Base-by-base conservation (phyloP, 30 jellyfish, hydroid and myxozoan species). In the Hydractinia echinata region DNA sequence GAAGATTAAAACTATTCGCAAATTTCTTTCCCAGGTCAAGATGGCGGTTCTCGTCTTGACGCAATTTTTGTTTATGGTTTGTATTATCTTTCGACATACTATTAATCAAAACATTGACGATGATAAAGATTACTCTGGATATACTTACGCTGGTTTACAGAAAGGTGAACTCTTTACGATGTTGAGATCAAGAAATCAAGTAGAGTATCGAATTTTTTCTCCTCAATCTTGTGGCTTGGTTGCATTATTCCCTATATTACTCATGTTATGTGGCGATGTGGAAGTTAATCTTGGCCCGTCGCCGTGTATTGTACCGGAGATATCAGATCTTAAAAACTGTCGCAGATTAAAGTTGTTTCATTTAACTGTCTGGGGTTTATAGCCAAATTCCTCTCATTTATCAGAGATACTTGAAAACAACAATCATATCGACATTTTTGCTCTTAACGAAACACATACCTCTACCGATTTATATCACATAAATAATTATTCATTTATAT, bases 371-470 rank as follows among this genome's bases (percentile, higher is more conserved):
- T 9, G 68, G n/a, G 68, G 68, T 9, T 56, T 56, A 56, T 56
- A n/a, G 68, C n/a, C 68, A n/a, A 56, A 56, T 56, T 9, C n/a
- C 30, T 62, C 73, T 6, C 73, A 62, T 56, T 56, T 56, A 56
- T 56, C 68, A 10, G 68, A 56, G 68, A 56, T 56, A 56, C 68
- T 56, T 56, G 68, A 56, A 56, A 56, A 56, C n/a, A 56, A 56
- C 68, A 56, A 56, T 56, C n/a, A 9, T 56, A 56, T 56, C 68
- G 68, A 56, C 68, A 56, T 56, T 9, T 56, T 56, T 56, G 68
- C 68, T 56, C 68, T 56, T n/a, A 56, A n/a, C n/a, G 68, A 56
- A 56, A 56, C 68, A 56, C 68, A 56, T 56, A 56, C n/a, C 13
- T 56, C 68, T 56, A 56, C 68, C 68, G 68, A 56, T n/a, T n/a